Base-by-base conservation (phyloP, 1,140 invertebrate genomes). In the Asobara japonica region DNA sequence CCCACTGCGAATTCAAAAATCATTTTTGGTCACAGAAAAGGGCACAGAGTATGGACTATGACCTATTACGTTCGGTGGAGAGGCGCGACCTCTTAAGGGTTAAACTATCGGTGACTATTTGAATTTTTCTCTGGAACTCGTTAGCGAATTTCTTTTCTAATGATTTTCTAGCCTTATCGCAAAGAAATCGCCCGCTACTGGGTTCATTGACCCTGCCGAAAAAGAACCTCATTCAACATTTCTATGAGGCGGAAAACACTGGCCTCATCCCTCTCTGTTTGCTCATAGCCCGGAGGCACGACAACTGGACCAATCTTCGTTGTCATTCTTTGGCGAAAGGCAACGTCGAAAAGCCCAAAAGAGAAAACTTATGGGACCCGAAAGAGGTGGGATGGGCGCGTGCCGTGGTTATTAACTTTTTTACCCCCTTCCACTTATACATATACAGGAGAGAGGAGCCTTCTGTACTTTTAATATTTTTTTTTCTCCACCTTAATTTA, bases 371-470 rank as follows among this genome's bases (percentile, higher is more conserved):
- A 68, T 69, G 61, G 67, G 69, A 73, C 6, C 48, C 72, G 74
- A 76, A 68, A 66, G 18, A 60, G 51, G 70, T 65, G n/a, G n/a
- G n/a, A n/a, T 72, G 72, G 79, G 80, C 82, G 82, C 82, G 82
- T 83, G 82, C 82, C 80, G 77, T 77, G 77, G 77, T 82, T 81
- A 83, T 81, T 82, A 82, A 83, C 80, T 78, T 80, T 82, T 83
- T 81, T 79, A 36, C 51, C 60, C 66, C 27, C 65, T 64, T 20
- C 27, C 69, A 45, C 29, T 31, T 20, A 30, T 48, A 62, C 56
- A 64, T 27, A 27, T 20, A 45, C 22, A 13, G 0, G 25, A 0
- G 18, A 3, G 51, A 70, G 31, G 45, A 11, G 11, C 31, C 11
- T 36, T 36, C n/a, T n/a, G n/a, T n/a, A n/a, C n/a, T n/a, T n/a